These are phyloP conservation scores for Scalopus aquaticus DNA, from an alignment of 2,113 vertebrate genomes.

Conservation along the genomic window DNA sequence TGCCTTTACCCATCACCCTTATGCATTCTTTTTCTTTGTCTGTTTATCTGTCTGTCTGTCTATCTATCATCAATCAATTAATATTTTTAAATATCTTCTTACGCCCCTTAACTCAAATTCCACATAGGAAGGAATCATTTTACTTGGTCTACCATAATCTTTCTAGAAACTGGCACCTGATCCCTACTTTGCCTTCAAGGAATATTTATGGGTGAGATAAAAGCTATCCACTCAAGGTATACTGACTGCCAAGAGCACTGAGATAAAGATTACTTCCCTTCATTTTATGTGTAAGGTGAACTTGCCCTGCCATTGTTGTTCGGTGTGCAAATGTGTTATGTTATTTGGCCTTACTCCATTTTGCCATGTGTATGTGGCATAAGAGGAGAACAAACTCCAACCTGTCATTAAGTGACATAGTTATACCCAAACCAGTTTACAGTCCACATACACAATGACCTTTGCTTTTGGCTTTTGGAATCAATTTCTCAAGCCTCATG, in stretches of 20 bases:
- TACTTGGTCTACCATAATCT: not conserved
- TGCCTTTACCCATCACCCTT: not conserved
- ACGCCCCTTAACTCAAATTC: not conserved
- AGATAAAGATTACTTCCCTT: not conserved
- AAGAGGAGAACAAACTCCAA: not conserved
- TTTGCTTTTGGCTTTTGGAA: not conserved
- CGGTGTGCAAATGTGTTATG: not conserved
- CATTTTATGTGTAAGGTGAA: not conserved
- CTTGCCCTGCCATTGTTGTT: not conserved
- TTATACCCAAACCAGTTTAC: not conserved
- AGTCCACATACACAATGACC: not conserved
- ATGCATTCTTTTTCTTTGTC: not conserved
- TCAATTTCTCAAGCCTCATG: not conserved
- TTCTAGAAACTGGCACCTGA: not conserved
- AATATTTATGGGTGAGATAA: not conserved
- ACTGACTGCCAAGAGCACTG: not conserved
- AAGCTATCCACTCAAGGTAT: not conserved
- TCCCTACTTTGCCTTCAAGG: not conserved
- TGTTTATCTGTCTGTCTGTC: not conserved
- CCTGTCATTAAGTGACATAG: not conserved
- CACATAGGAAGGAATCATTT: not conserved
- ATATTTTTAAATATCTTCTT: not conserved
- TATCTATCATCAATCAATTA: not conserved
- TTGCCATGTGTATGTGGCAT: not conserved
- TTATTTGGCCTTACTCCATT: not conserved